Base-by-base conservation (phyloP, 2,797 vertebrate species). In the Phylloscopus collybita region DNA sequence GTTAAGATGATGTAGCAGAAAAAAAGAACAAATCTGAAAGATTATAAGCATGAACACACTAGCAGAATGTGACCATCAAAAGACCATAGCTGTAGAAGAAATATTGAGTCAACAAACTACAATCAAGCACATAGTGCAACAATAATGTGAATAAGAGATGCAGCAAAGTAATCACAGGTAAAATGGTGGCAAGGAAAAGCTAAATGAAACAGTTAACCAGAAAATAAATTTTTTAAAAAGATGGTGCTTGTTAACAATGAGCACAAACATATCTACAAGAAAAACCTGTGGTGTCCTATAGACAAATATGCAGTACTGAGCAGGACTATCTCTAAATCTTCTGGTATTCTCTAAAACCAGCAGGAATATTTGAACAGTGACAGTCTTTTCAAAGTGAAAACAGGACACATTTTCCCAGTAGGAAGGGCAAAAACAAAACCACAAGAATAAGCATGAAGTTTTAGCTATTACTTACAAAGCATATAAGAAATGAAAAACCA, bases 361-460 rank as follows among this genome's bases (percentile, higher is more conserved):
- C 16, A 56, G 27, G 18, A 92, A 44, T 5, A 2, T 81, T 56
- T 29, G 11, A 92, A 71, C 9, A 5, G 19, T n/a, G 26, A 53
- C 18, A 14, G 10, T 20, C n/a, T 36, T 82, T 88, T 16, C 18
- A 34, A 36, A 60, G 19, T 73, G 42, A 73, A 72, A 76, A 56
- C 5, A 49, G 0, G 1, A 3, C 4, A 59, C 0, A 0, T 75
- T 88, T 90, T 65, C 34, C 51, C 1, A 2, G 13, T 44, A 69
- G 27, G 13, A 76, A 85, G 8, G 8, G 14, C 3, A 10, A 79
- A 71, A 89, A 16, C 13, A 73, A 4, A 9, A 65, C 67, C 26
- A 6, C 7, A 69, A 69, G 11, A 71, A 27, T 42, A 66, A 80
- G 30, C 7, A 13, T 42, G 11, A 74, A 60, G 11, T 44, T 71